phyloP scores from a whole-genome alignment of 2,113 vertebrate species.

The human region GRCh38 chr16:74230501-74231000 shows the following conservation, averaged over 20 bases:
- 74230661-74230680: conserved; percentile 79
- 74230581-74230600: conserved; percentile 70
- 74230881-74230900: conserved; percentile 19
- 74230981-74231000: neutral
- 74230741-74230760: conserved; percentile 74
- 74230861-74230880: neutral
- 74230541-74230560: conserved; percentile 35
- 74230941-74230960: conserved; percentile 12
- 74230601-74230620: conserved; percentile 56
- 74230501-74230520: conserved; percentile 31
- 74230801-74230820: conserved; percentile 58
- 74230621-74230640: conserved; percentile 79
- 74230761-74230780: conserved; percentile 47
- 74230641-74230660: conserved; percentile 70
- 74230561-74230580: neutral
- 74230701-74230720: conserved; percentile 78
- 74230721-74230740: conserved; percentile 76
- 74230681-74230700: conserved; percentile 81
- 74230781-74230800: conserved; percentile 68
- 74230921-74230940: conserved; percentile 27
- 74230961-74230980: conserved; percentile 53
- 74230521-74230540: conserved; percentile 34
- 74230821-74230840: conserved; percentile 66
- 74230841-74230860: conserved; percentile 3
- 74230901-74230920: conserved; percentile 41